These are phyloP conservation scores for Polydrusus pterygomalis DNA, from an alignment of 2,888 invertebrate species.

Conservation along the genomic window DNA sequence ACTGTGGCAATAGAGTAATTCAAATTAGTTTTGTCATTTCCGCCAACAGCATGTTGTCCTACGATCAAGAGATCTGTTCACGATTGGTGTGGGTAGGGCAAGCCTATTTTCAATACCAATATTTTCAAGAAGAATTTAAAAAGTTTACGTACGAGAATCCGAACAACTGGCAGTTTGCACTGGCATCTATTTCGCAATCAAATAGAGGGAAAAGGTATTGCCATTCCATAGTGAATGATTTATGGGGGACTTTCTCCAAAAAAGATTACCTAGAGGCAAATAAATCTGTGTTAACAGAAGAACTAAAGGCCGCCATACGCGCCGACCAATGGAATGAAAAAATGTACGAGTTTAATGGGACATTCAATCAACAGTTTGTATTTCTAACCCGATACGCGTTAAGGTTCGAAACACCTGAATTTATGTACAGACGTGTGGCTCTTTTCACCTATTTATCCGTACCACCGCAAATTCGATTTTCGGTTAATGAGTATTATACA, in stretches of 20 bases:
- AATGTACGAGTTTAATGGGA: slow-evolving; percentile 3
- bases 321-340: background rate
- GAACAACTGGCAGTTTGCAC: background rate
- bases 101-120: background rate
- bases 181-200: slow-evolving; percentile 1
- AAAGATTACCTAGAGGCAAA: background rate
- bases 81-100: background rate
- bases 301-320: background rate
- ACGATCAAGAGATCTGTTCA: background rate
- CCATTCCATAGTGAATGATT: background rate
- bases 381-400: slow-evolving; percentile 13
- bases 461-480: slow-evolving; percentile 12
- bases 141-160: background rate
- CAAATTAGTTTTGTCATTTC: no score
- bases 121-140: background rate
- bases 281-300: background rate
- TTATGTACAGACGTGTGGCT: slow-evolving; percentile 17
- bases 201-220: background rate
- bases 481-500: background rate
- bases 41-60: background rate
- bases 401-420: slow-evolving; percentile 5
- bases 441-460: background rate
- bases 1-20: no score
- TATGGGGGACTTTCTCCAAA: background rate
- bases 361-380: slow-evolving; percentile 12